Conservation (phyloP, 2,888 invertebrate species). For the Mimas tiliae region DNA sequence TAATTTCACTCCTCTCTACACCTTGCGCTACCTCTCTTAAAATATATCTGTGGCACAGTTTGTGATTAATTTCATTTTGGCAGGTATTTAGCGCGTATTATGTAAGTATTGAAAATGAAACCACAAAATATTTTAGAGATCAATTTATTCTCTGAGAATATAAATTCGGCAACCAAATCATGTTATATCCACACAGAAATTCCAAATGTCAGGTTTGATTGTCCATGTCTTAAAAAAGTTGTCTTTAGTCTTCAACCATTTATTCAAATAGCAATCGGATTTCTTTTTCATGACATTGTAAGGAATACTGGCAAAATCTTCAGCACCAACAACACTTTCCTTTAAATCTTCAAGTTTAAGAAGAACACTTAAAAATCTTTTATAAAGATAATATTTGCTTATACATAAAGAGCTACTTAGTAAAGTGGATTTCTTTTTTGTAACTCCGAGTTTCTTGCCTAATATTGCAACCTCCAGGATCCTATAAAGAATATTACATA, state of each 20-base stretch:
- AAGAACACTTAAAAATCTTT: conserved; percentile 72
- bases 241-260: conserved; percentile 75
- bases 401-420: conserved; percentile 76
- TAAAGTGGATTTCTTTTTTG: conserved; percentile 85
- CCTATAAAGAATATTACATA: conserved; percentile 71
- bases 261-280: conserved; percentile 51
- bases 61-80: too few species aligned
- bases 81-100: too few species aligned
- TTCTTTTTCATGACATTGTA: conserved; percentile 73
- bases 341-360: conserved; percentile 53
- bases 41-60: too few species aligned
- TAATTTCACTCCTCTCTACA: too few species aligned
- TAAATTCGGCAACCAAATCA: conserved; percentile 30
- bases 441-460: conserved; percentile 91
- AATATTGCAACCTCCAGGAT: conserved; percentile 89
- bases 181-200: conserved; percentile 56
- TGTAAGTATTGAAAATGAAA: not conserved
- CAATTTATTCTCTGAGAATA: not conserved
- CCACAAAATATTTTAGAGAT: not conserved
- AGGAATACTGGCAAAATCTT: conserved; percentile 46
- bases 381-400: conserved; percentile 83
- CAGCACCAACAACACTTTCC: conserved; percentile 42
- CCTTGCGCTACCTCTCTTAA: too few species aligned
- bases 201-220: conserved; percentile 79
- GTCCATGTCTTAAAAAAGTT: conserved; percentile 84